Evolutionary conservation across 2,113 vertebrate genomes (phyloP), one percentile per base, ranked within the genome.

Genomic region (Alethe diademata): DNA sequence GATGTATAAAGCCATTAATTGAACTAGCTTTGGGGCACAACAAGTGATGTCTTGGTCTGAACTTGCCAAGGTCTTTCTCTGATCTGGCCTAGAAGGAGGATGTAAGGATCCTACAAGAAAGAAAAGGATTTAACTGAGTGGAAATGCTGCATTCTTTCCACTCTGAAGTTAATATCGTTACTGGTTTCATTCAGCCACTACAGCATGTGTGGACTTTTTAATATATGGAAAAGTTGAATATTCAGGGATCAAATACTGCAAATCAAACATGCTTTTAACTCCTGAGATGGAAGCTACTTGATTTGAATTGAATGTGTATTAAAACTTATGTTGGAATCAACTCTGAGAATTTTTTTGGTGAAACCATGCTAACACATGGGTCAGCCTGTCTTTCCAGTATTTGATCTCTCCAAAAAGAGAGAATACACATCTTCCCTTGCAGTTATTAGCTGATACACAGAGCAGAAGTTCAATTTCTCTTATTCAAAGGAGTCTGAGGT

Each of bases 1-100:
- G 43, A 93, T 96, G 92, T 93, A 51, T 95, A 90, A 86, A 93
- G 28, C 45, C 75, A 84, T 93, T 95, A 88, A 88, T 20, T 94
- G 92, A 93, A 80, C 75, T 60, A 69, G 79, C 86, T 93, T 88
- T 95, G 75, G 69, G 92, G 60, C 69, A 94, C 88, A 93, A 62
- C 45, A 90, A 78, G 45, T 26, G 22, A 33, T 74, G 43, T 62
- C 67, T 95, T 64, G 54, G 47, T 48, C 71, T 83, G 64, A 95
- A 67, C 51, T 90, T 86, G 33, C 33, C 64, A 64, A 53, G 71
- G 36, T 92, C 82, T 94, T 90, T 86, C 43, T 15, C 19, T 80
- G 36, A 38, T 35, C 69, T 88, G 48, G 23, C 35, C 56, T 79
- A 64, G 35, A 66, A 94, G 75, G 54, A 70, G 43, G 11, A 58